Evolutionary conservation across 2,888 invertebrate species (phyloP).

Genomic region (Eubasilissa splendida): DNA sequence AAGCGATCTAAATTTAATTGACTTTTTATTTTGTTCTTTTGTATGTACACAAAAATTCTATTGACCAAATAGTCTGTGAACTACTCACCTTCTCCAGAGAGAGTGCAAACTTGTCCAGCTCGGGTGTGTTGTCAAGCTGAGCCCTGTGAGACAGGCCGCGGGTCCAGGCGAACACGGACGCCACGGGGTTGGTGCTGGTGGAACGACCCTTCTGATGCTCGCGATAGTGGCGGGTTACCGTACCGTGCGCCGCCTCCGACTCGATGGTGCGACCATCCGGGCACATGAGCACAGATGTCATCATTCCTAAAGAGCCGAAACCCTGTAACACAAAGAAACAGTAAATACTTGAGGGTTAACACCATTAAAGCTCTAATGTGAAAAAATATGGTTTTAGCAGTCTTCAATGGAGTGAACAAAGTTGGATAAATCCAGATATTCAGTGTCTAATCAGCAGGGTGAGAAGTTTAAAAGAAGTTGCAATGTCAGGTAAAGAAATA

Average conservation of each 20-base stretch:
- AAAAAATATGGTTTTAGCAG: too few relatives aligned
- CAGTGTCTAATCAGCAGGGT: too few relatives aligned
- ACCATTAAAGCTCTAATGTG: too few relatives aligned
- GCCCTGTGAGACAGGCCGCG: conserved; percentile 88
- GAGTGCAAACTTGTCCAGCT: conserved; percentile 80
- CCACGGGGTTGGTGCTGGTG: conserved; percentile 93
- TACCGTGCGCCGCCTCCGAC: conserved; percentile 94
- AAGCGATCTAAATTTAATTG: too few relatives aligned
- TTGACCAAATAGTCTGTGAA: background rate
- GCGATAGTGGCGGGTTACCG: conserved; percentile 91
- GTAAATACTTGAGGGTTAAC: too few relatives aligned
- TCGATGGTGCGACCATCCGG: conserved; percentile 89
- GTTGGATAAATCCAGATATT: too few relatives aligned
- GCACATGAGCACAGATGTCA: conserved; percentile 92
- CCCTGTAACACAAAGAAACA: conserved; percentile 65
- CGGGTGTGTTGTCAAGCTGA: conserved; percentile 83
- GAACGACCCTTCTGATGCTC: conserved; percentile 89
- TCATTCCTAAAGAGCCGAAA: conserved; percentile 89
- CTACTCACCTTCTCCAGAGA: conserved; percentile 77
- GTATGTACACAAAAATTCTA: background rate
- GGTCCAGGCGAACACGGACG: conserved; percentile 94
- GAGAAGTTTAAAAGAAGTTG: too few relatives aligned
- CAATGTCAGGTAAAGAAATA: too few relatives aligned
- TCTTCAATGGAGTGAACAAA: too few relatives aligned
- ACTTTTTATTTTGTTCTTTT: too few relatives aligned